Conservation (phyloP, 2,797 vertebrate genomes). For the Siniperca obscura region DNA sequence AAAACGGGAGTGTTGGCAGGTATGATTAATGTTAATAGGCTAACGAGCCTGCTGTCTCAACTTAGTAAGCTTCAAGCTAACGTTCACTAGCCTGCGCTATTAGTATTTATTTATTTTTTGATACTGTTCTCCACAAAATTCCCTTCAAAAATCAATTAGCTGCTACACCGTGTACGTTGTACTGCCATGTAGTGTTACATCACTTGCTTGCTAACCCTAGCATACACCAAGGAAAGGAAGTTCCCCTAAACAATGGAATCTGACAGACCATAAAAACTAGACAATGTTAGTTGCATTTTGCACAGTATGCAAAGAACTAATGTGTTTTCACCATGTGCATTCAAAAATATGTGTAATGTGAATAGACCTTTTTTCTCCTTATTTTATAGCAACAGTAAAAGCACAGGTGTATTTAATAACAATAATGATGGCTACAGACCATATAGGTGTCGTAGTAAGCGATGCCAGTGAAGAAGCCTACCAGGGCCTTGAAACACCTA, state of each 20-base stretch:
- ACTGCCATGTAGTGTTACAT: not conserved
- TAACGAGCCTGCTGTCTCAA: not conserved
- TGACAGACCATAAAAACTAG: too few relatives aligned
- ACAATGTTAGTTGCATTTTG: too few relatives aligned
- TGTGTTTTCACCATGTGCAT: too few relatives aligned
- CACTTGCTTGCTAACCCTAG: not conserved
- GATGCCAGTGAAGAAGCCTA: not conserved
- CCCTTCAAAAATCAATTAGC: not conserved
- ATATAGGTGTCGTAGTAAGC: not conserved
- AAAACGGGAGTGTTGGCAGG: too few relatives aligned
- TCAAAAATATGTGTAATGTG: too few relatives aligned
- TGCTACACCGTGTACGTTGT: not conserved
- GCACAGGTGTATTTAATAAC: not conserved
- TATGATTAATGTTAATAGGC: not conserved
- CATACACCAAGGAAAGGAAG: not conserved
- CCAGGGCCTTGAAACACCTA: not conserved
- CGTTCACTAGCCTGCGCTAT: too few relatives aligned
- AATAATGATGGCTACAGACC: not conserved
- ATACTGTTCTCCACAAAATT: not conserved
- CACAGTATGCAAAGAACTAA: too few relatives aligned
- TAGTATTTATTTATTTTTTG: too few relatives aligned
- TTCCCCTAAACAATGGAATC: too few relatives aligned
- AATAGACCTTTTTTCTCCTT: too few relatives aligned
- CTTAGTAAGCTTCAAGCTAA: not conserved
- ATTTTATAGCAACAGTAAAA: not conserved